These are phyloP conservation scores for Asobara japonica DNA, from an alignment of 1,140 invertebrate species.

Conservation along the genomic window DNA sequence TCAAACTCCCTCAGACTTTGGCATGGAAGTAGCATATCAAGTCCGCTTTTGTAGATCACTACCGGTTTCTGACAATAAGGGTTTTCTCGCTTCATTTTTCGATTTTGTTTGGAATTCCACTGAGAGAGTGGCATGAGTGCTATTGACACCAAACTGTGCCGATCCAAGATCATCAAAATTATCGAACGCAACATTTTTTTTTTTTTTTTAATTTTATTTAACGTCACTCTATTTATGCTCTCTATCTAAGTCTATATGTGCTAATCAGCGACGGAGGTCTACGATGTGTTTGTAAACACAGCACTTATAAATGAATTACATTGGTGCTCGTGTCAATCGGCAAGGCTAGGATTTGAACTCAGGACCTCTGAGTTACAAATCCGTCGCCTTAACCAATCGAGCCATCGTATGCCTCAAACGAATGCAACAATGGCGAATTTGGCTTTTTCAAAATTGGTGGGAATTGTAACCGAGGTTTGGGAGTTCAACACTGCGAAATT, in stretches of 20 bases:
- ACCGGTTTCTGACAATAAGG: neutral
- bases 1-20: constrained; percentile 5
- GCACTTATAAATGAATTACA: too few species aligned
- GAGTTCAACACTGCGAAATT: constrained; percentile 17
- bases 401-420: too few species aligned
- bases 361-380: too few species aligned
- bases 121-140: neutral
- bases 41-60: neutral
- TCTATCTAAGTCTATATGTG: too few species aligned
- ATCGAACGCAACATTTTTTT: constrained; percentile 20
- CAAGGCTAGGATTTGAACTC: too few species aligned
- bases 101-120: constrained; percentile 4
- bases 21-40: neutral
- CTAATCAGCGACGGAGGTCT: too few species aligned
- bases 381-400: too few species aligned
- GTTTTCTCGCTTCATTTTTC: neutral
- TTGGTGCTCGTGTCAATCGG: too few species aligned
- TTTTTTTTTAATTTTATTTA: too few species aligned
- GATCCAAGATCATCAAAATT: constrained; percentile 6
- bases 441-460: constrained; percentile 18
- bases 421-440: constrained; percentile 17
- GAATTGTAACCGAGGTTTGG: constrained; percentile 19
- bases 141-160: constrained; percentile 3
- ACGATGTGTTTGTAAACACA: too few species aligned
- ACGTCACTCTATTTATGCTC: too few species aligned